These are phyloP conservation scores for Apus apus DNA, from an alignment of 2,113 vertebrate genomes.

Conservation along the genomic window DNA sequence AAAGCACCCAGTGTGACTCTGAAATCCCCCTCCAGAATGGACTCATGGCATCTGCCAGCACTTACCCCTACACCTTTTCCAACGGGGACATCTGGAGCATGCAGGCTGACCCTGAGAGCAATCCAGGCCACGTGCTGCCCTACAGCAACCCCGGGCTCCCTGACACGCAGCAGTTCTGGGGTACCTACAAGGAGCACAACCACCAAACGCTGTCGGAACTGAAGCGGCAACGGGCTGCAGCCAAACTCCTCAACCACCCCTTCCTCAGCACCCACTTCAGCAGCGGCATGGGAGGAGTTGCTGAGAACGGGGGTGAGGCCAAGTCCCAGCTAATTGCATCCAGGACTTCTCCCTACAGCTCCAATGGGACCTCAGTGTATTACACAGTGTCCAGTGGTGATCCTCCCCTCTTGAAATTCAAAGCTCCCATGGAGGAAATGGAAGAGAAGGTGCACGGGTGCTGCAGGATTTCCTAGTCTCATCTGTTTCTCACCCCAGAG, in stretches of 20 bases:
- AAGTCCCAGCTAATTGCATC: conserved; percentile 84
- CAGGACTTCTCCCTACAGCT: conserved; percentile 87
- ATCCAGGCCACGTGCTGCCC: conserved; percentile 53
- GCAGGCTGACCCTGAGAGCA: conserved; percentile 66
- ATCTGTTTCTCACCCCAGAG: neutral
- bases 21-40: conserved; percentile 82
- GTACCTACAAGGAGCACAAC: conserved; percentile 81
- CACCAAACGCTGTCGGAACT: conserved; percentile 93
- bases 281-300: conserved; percentile 74
- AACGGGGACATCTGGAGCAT: conserved; percentile 77
- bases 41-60: conserved; percentile 71
- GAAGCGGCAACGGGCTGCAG: conserved; percentile 91
- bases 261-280: conserved; percentile 89
- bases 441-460: conserved; percentile 86
- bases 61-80: conserved; percentile 77
- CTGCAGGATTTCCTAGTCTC: conserved; percentile 90
- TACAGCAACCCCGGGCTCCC: conserved; percentile 56
- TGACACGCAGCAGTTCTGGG: conserved; percentile 73
- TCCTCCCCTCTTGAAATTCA: conserved; percentile 91
- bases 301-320: conserved; percentile 75
- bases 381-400: conserved; percentile 94
- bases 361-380: conserved; percentile 90
- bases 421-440: conserved; percentile 92
- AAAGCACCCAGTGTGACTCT: conserved; percentile 75
- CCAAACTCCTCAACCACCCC: conserved; percentile 89